A percentile compares a stretch with the other conserved stretches of the same genome.
Evolutionary conservation across 2,797 vertebrate genomes (phyloP).

Genomic region (Acomys russatus): DNA sequence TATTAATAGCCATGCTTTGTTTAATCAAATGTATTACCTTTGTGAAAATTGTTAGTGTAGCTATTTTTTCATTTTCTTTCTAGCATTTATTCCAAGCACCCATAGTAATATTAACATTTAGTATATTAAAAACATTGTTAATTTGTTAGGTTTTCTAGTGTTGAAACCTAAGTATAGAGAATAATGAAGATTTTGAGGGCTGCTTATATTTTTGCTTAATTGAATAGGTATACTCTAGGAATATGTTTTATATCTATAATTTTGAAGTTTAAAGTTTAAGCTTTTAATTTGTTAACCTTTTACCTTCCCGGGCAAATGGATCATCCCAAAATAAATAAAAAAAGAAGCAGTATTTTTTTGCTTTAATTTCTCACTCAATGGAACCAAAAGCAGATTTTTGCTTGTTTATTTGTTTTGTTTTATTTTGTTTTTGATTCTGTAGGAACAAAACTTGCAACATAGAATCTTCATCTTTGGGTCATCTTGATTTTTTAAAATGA

Average conservation of each 20-base stretch:
- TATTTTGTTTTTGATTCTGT: not conserved
- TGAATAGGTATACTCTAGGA: not conserved
- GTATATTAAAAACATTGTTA: constrained; percentile 8
- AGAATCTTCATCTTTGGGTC: not conserved
- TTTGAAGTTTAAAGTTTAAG: constrained; percentile 46
- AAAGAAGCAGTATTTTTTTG: not conserved
- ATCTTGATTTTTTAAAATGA: not conserved
- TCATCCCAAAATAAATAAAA: constrained; percentile 33
- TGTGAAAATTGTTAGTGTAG: constrained; percentile 50
- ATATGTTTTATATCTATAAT: not conserved
- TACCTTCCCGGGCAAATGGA: not conserved
- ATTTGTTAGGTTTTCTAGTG: constrained; percentile 44
- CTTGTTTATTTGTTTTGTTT: not conserved
- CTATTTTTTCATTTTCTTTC: constrained; percentile 61
- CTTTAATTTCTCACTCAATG: not conserved
- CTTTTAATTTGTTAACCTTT: constrained; percentile 9
- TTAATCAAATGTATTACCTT: constrained; percentile 64
- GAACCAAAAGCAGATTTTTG: not conserved
- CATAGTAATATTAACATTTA: constrained; percentile 28
- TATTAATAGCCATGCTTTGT: constrained; percentile 75
- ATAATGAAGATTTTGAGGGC: not conserved
- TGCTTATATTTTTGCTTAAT: constrained; percentile 55
- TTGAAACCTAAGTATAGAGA: constrained; percentile 25
- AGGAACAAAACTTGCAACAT: not conserved
- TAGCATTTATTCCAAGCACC: constrained; percentile 33